These are phyloP conservation scores for Nylanderia fulva DNA, from an alignment of 1,140 invertebrate genomes.

Conservation along the genomic window DNA sequence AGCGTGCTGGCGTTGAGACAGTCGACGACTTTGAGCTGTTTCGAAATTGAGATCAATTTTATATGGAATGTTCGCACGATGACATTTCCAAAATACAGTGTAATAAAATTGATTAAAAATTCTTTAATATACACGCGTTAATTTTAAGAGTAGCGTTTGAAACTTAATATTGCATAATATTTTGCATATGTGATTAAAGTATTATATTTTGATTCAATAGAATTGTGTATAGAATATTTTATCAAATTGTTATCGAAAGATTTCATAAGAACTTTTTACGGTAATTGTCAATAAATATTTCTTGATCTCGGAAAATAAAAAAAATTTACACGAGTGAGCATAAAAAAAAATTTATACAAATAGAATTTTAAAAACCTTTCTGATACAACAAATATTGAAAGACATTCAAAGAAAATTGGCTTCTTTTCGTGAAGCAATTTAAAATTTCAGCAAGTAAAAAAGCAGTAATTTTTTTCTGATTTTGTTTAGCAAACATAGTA, in stretches of 20 bases:
- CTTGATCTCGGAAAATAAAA: background rate
- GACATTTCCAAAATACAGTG: background rate
- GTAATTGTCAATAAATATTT: background rate
- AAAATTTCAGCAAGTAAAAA: background rate
- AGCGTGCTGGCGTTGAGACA: constrained; percentile 60
- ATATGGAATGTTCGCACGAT: background rate
- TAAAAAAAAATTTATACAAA: background rate
- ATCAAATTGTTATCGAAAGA: background rate
- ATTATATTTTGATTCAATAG: background rate
- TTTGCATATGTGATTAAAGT: constrained; percentile 6
- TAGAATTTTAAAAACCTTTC: background rate
- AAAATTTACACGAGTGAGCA: background rate
- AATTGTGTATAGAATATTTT: background rate
- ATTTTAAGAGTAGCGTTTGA: background rate
- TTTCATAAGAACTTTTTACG: background rate
- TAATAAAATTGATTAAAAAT: background rate
- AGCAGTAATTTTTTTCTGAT: background rate
- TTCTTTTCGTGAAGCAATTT: background rate
- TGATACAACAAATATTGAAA: background rate
- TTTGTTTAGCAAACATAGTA: background rate
- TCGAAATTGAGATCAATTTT: constrained; percentile 35
- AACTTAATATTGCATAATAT: constrained; percentile 9
- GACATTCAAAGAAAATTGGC: background rate
- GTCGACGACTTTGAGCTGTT: constrained; percentile 65
- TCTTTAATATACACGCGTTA: background rate